Evolutionary conservation across 2,888 invertebrate genomes (phyloP).

Genomic region (Hylaea fasciaria): DNA sequence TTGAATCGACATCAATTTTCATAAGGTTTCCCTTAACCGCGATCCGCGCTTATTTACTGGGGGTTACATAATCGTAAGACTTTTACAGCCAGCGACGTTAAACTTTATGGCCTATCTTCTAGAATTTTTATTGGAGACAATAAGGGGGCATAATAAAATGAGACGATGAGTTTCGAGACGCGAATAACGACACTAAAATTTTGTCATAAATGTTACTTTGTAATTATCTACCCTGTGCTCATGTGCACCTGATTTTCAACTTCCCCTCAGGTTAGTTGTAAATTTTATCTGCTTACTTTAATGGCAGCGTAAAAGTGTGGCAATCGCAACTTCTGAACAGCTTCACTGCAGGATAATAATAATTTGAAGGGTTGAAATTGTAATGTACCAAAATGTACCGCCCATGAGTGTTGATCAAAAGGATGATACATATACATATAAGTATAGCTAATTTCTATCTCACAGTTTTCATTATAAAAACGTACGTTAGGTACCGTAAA

Average conservation of each 20-base stretch:
- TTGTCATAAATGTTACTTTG: slow-evolving; percentile 47
- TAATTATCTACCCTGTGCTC: slow-evolving; percentile 34
- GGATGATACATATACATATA: no score
- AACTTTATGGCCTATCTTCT: slow-evolving; percentile 72
- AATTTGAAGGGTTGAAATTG: no score
- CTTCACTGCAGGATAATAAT: no score
- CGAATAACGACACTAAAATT: slow-evolving; percentile 49
- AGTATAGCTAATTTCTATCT: no score
- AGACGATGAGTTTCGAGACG: slow-evolving; percentile 50
- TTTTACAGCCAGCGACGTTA: slow-evolving; percentile 63
- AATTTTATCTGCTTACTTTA: slow-evolving; percentile 37
- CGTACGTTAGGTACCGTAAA: no score
- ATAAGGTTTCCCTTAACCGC: slow-evolving; percentile 37
- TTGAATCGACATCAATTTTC: slow-evolving; percentile 29
- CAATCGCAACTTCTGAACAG: slow-evolving; percentile 6
- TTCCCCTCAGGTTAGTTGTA: slow-evolving; percentile 26
- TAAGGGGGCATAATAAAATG: slow-evolving; percentile 75
- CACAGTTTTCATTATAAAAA: neutral
- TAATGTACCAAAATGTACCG: no score
- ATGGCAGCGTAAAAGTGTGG: slow-evolving; percentile 4
- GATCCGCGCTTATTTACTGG: slow-evolving; percentile 50
- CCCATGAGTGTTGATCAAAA: no score
- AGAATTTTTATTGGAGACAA: slow-evolving; percentile 79
- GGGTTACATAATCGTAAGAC: slow-evolving; percentile 57
- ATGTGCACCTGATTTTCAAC: slow-evolving; percentile 33